These are phyloP conservation scores for Semibalanus balanoides DNA, from an alignment of 1,140 invertebrate genomes.

Conservation along the genomic window DNA sequence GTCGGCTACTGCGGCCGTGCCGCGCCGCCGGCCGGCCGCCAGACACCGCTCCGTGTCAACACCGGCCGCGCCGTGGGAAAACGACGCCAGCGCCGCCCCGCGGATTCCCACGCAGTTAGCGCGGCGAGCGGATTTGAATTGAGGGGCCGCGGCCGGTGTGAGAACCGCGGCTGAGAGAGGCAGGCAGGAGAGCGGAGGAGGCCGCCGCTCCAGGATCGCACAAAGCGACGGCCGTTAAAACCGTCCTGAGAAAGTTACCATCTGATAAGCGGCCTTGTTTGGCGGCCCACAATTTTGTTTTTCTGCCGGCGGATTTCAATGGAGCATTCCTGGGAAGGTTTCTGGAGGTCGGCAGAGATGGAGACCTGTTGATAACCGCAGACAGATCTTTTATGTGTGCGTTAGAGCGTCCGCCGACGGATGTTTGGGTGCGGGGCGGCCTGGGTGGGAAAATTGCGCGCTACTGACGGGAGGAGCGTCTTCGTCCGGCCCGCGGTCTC, in stretches of 20 bases:
- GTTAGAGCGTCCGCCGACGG: background rate
- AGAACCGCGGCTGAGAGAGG: background rate
- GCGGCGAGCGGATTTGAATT: background rate
- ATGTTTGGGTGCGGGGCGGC: background rate
- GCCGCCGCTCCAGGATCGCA: background rate
- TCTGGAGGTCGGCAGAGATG: background rate
- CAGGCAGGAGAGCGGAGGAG: background rate
- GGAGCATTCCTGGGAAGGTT: background rate
- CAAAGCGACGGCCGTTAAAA: background rate
- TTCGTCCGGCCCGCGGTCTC: background rate
- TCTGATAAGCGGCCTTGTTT: background rate
- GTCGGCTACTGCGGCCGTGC: background rate
- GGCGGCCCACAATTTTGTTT: background rate
- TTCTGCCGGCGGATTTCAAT: background rate
- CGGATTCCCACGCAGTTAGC: background rate
- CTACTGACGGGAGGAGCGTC: too few relatives aligned
- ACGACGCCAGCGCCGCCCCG: background rate
- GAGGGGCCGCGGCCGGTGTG: background rate
- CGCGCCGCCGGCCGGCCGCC: too few relatives aligned
- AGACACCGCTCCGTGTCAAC: background rate
- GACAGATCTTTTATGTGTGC: background rate
- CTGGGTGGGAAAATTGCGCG: background rate
- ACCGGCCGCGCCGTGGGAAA: background rate
- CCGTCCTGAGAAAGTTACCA: background rate
- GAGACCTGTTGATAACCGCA: background rate